Percentiles rank a stretch among this genome's conserved stretches.
Evolutionary conservation across 1,140 invertebrate genomes (phyloP).

Genomic region (Trachelipus rathkii): DNA sequence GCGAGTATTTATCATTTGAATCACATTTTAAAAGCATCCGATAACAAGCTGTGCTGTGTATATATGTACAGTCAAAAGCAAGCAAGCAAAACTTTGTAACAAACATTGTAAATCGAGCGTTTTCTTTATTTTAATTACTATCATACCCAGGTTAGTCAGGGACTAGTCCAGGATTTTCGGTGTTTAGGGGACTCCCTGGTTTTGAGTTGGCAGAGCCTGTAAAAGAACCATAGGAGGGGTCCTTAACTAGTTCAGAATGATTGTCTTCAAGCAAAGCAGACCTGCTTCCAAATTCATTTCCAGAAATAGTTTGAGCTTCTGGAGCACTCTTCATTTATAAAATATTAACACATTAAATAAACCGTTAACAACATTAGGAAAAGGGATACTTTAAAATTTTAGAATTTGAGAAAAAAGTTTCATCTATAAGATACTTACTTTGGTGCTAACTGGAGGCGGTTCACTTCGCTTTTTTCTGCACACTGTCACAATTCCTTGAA

Average conservation of each 20-base stretch:
- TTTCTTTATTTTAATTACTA: too few relatives aligned
- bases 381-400: slow-evolving; percentile 45
- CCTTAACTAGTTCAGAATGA: background rate
- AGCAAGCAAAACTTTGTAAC: too few relatives aligned
- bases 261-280: background rate
- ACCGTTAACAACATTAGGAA: slow-evolving; percentile 11
- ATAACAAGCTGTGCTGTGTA: too few relatives aligned
- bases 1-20: too few relatives aligned
- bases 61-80: too few relatives aligned
- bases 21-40: too few relatives aligned
- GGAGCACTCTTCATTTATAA: too few relatives aligned
- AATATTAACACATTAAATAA: background rate
- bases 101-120: too few relatives aligned
- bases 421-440: background rate
- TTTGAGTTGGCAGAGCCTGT: background rate
- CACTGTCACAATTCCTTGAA: background rate
- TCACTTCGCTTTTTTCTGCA: background rate
- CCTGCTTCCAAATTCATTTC: background rate
- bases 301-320: background rate
- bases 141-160: background rate
- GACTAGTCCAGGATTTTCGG: background rate
- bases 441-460: background rate
- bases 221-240: background rate
- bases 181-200: background rate
- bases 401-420: slow-evolving; percentile 10